These are phyloP conservation scores for Vidua macroura DNA, from an alignment of 2,113 vertebrate genomes.

Conservation along the genomic window DNA sequence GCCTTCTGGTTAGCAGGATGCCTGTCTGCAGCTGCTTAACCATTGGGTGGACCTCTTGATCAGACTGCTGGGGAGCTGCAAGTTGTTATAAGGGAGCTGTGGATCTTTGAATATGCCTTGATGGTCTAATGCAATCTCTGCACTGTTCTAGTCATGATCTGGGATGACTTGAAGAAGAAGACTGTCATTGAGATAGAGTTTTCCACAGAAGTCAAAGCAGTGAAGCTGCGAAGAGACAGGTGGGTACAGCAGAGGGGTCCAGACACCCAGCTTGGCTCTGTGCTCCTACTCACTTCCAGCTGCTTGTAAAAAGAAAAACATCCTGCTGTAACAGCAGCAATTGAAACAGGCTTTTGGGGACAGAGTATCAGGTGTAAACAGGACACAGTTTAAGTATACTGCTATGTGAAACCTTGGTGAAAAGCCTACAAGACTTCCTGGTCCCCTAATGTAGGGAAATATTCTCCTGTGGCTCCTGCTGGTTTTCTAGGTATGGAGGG, in stretches of 20 bases:
- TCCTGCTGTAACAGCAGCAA: neutral
- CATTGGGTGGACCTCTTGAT: neutral
- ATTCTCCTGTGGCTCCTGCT: neutral
- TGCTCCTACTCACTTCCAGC: neutral
- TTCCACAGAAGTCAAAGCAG: constrained; percentile 97
- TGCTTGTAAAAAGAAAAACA: neutral
- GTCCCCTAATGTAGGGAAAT: neutral
- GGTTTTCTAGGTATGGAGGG: neutral
- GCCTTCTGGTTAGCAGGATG: neutral
- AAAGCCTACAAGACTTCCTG: neutral
- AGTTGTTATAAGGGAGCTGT: neutral
- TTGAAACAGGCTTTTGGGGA: neutral
- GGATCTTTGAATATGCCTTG: neutral
- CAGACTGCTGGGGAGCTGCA: neutral
- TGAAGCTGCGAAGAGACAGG: constrained; percentile 95
- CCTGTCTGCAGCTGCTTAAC: neutral
- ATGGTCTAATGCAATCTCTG: neutral
- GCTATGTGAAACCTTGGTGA: neutral
- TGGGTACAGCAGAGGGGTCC: constrained; percentile 24
- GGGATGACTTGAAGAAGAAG: constrained; percentile 99
- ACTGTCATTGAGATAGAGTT: constrained; percentile 99
- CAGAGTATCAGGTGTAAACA: neutral
- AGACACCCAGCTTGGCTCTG: neutral
- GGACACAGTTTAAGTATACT: neutral
- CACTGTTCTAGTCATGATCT: constrained; percentile 90